Base-by-base conservation (phyloP, 2,797 vertebrate species). In the Xenopus petersii region DNA sequence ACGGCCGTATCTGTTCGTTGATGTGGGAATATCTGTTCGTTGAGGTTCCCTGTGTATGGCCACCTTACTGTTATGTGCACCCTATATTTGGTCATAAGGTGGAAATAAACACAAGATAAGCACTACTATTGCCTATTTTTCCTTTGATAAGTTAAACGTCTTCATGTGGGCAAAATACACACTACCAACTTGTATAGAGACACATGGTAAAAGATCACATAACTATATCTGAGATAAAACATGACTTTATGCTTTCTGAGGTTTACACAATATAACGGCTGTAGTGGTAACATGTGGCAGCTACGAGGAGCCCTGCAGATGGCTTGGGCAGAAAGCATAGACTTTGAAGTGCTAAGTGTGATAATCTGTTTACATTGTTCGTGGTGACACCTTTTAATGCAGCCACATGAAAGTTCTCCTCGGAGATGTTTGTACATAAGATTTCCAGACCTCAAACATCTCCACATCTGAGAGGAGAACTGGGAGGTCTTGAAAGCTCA, bases 321-420 rank as follows among this genome's bases (percentile, higher is more conserved):
- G 75, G 73, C 48, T 64, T 58, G 26, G 60, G n/a, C 65, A 17
- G 65, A 36, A 48, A 59, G 68, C 59, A 74, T 63, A 67, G 60
- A 70, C 76, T 79, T 79, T 79, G 76, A 79, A 79, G 76, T 79
- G 76, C 71, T 79, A 79, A 79, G 55, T 74, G 76, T 74, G 71
- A 64, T 79, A 79, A 79, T 79, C 76, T 79, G 67, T 79, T 74
- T 79, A 74, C 76, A 65, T 54, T 65, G 66, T 73, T 74, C 64
- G 47, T 60, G 46, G 71, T 74, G 71, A 79, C 76, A 74, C 76
- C 71, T 79, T 77, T 74, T 70, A 79, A 74, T 79, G 54, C 71
- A 55, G 47, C 16, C 71, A 74, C 76, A 79, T 79, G 71, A 79
- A 79, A 79, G 71, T 74, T 79, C 61, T 61, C 47, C 42, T 65